phyloP scores from a whole-genome alignment of 2,888 invertebrate species.

The Ferrisia virgata region DNA sequence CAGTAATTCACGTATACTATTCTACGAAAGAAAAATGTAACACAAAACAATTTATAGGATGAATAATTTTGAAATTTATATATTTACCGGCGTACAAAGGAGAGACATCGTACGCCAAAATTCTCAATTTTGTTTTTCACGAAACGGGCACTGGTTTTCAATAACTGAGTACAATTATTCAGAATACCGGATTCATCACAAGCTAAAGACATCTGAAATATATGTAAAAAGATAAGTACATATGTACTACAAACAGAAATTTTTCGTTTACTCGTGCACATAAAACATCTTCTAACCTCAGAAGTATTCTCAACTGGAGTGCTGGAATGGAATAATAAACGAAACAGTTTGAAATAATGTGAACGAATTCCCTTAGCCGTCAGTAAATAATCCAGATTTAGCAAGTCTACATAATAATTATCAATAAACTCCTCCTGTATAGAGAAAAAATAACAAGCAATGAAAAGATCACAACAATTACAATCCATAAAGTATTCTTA shows the following conservation, averaged over 20 bases:
- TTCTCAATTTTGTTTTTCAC: background rate
- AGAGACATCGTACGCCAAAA: background rate
- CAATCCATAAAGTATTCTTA: background rate
- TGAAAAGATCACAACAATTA: background rate
- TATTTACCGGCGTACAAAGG: background rate
- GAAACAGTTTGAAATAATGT: background rate
- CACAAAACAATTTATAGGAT: background rate
- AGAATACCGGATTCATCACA: background rate
- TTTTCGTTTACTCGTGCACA: too few relatives aligned
- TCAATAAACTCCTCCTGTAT: background rate
- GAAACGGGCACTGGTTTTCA: too few relatives aligned
- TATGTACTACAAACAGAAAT: too few relatives aligned
- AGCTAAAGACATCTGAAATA: background rate
- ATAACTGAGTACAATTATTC: too few relatives aligned
- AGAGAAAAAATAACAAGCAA: background rate
- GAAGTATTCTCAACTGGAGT: background rate
- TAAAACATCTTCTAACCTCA: too few relatives aligned
- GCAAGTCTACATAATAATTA: background rate
- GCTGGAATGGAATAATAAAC: background rate
- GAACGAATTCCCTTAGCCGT: background rate
- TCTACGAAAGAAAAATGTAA: background rate
- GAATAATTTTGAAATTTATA: background rate
- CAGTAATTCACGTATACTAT: background rate
- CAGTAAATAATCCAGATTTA: background rate
- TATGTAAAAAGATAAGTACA: background rate